Conservation (phyloP, 2,797 vertebrate species). For the Argyrosomus regius region DNA sequence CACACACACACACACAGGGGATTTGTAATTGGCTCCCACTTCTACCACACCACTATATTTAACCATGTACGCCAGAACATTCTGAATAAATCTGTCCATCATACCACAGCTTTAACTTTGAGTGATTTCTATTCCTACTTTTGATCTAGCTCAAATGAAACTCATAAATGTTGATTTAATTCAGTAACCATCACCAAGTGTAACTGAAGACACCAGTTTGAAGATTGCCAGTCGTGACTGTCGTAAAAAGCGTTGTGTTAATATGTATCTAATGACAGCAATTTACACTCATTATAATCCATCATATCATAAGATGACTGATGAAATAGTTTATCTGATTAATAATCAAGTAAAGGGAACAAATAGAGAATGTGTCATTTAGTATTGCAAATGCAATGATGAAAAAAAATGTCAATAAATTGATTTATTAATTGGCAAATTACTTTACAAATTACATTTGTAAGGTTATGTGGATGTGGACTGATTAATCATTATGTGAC, state of each 20-base stretch:
- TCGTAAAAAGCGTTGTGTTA: too few relatives aligned
- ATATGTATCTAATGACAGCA: neutral
- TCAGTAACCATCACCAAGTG: neutral
- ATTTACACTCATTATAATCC: neutral
- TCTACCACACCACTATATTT: constrained; percentile 17
- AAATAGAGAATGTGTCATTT: neutral
- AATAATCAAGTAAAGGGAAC: neutral
- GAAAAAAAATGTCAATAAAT: neutral
- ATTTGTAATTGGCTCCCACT: constrained; percentile 46
- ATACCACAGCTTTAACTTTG: constrained; percentile 2
- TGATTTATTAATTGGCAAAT: neutral
- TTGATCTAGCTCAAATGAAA: neutral
- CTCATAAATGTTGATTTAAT: constrained; percentile 6
- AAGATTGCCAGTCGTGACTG: neutral
- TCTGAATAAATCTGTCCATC: constrained; percentile 26
- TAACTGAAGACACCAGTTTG: neutral
- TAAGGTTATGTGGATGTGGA: neutral
- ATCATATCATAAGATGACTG: neutral
- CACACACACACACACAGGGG: constrained; percentile 13
- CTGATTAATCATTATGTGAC: neutral
- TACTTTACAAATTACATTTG: neutral
- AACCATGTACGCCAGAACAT: constrained; percentile 10
- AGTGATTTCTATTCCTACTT: neutral
- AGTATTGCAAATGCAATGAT: neutral
- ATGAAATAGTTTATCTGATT: neutral